phyloP scores from a whole-genome alignment of 1,140 invertebrate species.

The Wasmannia auropunctata region DNA sequence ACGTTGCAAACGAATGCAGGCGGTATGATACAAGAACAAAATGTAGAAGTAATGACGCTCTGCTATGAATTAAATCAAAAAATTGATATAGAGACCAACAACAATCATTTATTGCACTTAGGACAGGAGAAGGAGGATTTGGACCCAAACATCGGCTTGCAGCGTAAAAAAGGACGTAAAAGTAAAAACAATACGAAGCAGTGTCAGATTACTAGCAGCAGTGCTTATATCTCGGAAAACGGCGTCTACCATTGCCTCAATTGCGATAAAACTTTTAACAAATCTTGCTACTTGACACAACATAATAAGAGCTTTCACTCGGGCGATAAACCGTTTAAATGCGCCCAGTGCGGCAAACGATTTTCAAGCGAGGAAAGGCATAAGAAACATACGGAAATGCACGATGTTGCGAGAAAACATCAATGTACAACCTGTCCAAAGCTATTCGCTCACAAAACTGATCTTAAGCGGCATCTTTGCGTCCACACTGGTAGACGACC shows the following conservation, averaged over 20 bases:
- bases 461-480: slow-evolving; percentile 94
- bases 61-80: slow-evolving; percentile 32
- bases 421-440: slow-evolving; percentile 95
- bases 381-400: slow-evolving; percentile 90
- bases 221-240: slow-evolving; percentile 79
- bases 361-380: slow-evolving; percentile 89
- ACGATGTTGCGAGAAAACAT: slow-evolving; percentile 92
- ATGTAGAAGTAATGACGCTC: slow-evolving; percentile 71
- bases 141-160: slow-evolving; percentile 67
- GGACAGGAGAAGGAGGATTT: slow-evolving; percentile 73
- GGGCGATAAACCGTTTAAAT: slow-evolving; percentile 94
- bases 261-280: slow-evolving; percentile 94
- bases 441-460: slow-evolving; percentile 96
- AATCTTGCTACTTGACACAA: slow-evolving; percentile 94
- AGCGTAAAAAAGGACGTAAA: slow-evolving; percentile 73
- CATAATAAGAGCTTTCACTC: slow-evolving; percentile 96
- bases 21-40: slow-evolving; percentile 74
- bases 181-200: slow-evolving; percentile 67
- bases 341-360: slow-evolving; percentile 93
- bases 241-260: slow-evolving; percentile 91
- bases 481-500: slow-evolving; percentile 94
- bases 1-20: slow-evolving; percentile 81
- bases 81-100: slow-evolving; percentile 74
- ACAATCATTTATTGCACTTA: slow-evolving; percentile 77
- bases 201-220: slow-evolving; percentile 72